A percentile compares a stretch with the other conserved stretches of the same genome.
Evolutionary conservation across 2,888 invertebrate genomes (phyloP).

Genomic region (Drosophila kokeensis): DNA sequence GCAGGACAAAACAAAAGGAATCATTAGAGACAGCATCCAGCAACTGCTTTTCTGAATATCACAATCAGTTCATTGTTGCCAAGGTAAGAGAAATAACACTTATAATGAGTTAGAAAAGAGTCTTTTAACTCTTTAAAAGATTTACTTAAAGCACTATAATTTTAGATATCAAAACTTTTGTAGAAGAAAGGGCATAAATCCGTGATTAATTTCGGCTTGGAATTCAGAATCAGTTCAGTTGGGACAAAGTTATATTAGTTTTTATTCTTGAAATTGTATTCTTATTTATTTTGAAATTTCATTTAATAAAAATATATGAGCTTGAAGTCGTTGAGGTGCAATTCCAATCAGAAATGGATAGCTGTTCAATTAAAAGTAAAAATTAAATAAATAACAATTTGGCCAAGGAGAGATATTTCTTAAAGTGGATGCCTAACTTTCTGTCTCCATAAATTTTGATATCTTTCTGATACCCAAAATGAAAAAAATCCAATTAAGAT

Average conservation of each 20-base stretch:
- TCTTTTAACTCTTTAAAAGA: not conserved
- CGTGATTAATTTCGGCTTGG: no score
- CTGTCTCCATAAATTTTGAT: not conserved
- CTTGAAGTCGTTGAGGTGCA: not conserved
- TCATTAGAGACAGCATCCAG: slow-evolving; percentile 9
- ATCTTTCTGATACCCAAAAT: not conserved
- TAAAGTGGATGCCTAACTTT: not conserved
- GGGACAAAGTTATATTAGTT: no score
- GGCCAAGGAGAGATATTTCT: not conserved
- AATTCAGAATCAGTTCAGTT: not conserved
- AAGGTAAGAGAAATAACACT: not conserved
- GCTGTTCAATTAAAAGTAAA: not conserved
- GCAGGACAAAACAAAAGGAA: slow-evolving; percentile 23
- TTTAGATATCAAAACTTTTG: not conserved
- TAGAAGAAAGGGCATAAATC: not conserved
- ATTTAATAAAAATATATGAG: not conserved
- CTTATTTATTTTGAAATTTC: not conserved
- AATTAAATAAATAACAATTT: not conserved
- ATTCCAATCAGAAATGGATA: not conserved
- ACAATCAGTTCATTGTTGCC: slow-evolving; percentile 23
- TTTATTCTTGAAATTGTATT: not conserved
- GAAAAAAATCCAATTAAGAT: not conserved
- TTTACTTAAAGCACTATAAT: not conserved
- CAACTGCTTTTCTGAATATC: slow-evolving; percentile 6
- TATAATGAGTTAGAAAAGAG: not conserved